These are phyloP conservation scores for Bombus vancouverensis DNA, from an alignment of 1,140 invertebrate genomes.

Conservation along the genomic window DNA sequence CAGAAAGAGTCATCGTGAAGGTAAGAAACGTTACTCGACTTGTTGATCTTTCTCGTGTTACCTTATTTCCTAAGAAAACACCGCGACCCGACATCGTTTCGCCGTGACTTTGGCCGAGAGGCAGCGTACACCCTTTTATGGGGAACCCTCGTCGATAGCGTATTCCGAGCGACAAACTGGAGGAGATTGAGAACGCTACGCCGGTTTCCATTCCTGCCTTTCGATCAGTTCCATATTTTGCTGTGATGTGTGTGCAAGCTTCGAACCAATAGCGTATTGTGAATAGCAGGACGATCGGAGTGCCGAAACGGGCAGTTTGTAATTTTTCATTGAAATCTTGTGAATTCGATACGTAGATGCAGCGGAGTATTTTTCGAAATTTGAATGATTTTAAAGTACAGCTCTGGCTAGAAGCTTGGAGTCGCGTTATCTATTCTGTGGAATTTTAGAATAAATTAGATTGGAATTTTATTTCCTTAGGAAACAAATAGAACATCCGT, in stretches of 20 bases:
- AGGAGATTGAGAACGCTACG: neutral
- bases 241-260: neutral
- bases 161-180: neutral
- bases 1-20: too few relatives aligned
- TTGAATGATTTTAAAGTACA: too few relatives aligned
- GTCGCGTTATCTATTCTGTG: too few relatives aligned
- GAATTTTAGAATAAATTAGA: too few relatives aligned
- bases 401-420: too few relatives aligned
- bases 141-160: conserved; percentile 36
- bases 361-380: too few relatives aligned
- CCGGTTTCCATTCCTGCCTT: conserved; percentile 16
- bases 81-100: conserved; percentile 17
- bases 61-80: conserved; percentile 33
- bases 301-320: neutral
- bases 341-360: too few relatives aligned
- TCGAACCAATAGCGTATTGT: too few relatives aligned
- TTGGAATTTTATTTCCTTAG: too few relatives aligned
- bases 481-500: too few relatives aligned
- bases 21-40: neutral
- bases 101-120: conserved; percentile 70
- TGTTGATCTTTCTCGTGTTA: neutral
- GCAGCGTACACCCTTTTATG: conserved; percentile 44
- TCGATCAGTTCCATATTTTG: conserved; percentile 22
- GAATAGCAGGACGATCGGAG: neutral
- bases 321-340: too few relatives aligned